Base-by-base conservation (phyloP, 1,140 invertebrate genomes). In the Neodiprion fabricii region DNA sequence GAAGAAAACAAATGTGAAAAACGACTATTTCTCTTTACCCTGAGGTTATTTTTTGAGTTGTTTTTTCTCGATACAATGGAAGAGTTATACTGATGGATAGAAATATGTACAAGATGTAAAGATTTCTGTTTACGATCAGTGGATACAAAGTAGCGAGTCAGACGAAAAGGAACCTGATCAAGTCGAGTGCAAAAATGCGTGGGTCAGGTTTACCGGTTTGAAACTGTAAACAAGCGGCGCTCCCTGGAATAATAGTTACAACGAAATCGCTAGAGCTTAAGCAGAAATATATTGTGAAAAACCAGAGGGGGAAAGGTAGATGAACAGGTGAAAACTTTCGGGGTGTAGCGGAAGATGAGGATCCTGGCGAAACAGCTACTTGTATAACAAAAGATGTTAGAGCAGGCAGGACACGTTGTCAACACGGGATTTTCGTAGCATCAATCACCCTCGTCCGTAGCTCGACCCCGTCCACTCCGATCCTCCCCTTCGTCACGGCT, bases 381-480 rank as follows among this genome's bases (percentile, higher is more conserved):
- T 17, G n/a, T 17, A 61, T 61, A 9, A 61, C 11, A 17, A 49
- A 74, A 76, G 53, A 75, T 72, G 69, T 68, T 68, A 72, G 67
- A 78, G 65, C 72, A 67, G 75, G 78, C 77, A 78, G 23, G 73
- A 77, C 67, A 66, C 66, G 40, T 67, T 71, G 73, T 80, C 78
- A 78, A 78, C 72, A 75, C 67, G 49, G 70, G 74, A 76, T 73
- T 72, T 40, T 72, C 66, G 47, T 66, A 47, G 67, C 76, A 80
- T 80, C 78, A 74, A 80, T 80, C 79, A 79, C 53, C 53, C 28
- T 40, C 28, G 28, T 40, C 28, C 28, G 28, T 40, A 12, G 53
- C 53, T 12, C n/a, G 53, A 40, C 9, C 53, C 53, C 28, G 28
- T 40, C 28, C 28, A 40, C 28, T 40, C 28, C 28, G 28, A 40